Evolutionary conservation across 2,888 invertebrate species (phyloP).

Genomic region (Drosophila pegasa): DNA sequence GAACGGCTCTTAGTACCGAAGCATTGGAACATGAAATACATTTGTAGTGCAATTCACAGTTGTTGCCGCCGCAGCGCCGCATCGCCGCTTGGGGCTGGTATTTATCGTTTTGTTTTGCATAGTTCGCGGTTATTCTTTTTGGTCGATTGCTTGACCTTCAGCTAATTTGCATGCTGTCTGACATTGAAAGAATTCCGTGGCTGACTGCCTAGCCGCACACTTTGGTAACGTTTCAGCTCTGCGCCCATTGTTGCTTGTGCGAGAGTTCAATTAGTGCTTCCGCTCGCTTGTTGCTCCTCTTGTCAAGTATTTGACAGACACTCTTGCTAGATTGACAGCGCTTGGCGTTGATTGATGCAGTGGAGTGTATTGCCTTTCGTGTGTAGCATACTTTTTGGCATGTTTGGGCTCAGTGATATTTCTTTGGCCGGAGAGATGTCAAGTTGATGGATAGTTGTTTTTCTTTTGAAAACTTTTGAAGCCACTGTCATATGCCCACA

Average conservation of each 20-base stretch:
- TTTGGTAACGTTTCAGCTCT: not conserved
- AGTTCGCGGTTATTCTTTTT: conserved; percentile 45
- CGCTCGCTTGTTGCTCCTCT: conserved; percentile 6
- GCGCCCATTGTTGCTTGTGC: conserved; percentile 9
- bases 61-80: conserved; percentile 13
- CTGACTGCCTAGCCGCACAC: conserved; percentile 16
- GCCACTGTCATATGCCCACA: not conserved
- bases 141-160: conserved; percentile 74
- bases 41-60: conserved; percentile 17
- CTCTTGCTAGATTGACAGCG: conserved; percentile 41
- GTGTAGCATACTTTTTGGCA: conserved; percentile 8
- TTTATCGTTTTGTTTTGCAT: conserved; percentile 60
- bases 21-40: conserved; percentile 59
- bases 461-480: not conserved
- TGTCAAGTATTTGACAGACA: conserved; percentile 20
- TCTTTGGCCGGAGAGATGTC: not conserved
- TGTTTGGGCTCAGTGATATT: not conserved
- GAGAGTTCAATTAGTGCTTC: conserved; percentile 37
- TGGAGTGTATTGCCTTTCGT: not conserved
- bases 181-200: conserved; percentile 65
- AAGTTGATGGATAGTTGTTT: not conserved
- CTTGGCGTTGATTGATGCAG: conserved; percentile 53
- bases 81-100: conserved; percentile 30
- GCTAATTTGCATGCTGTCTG: conserved; percentile 59
- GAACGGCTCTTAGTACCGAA: conserved; percentile 16